Conservation (phyloP, 2,113 vertebrate species). For the Gambusia holbrooki region DNA sequence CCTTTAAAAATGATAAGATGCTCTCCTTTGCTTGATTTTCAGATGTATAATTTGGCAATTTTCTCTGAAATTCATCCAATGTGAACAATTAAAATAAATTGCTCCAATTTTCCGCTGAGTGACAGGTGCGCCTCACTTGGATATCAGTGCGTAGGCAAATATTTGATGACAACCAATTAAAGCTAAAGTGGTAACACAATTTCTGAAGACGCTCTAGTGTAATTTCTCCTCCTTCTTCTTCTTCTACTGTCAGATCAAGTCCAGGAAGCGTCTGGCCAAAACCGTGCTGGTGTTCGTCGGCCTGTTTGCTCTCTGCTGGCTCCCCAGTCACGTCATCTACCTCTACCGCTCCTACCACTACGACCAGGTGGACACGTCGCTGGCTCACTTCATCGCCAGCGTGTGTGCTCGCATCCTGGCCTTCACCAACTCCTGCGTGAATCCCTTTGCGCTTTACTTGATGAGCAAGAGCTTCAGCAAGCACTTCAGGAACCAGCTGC, state of each 20-base stretch:
- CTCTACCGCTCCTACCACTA: conserved; percentile 96
- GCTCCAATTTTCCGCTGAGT: not conserved
- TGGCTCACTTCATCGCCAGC: conserved; percentile 88
- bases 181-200: not conserved
- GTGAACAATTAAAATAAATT: not conserved
- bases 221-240: conserved; percentile 1
- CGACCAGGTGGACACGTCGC: conserved; percentile 89
- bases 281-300: conserved; percentile 94
- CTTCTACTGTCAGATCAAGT: conserved; percentile 84
- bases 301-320: conserved; percentile 95
- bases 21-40: not conserved
- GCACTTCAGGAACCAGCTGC: conserved; percentile 91
- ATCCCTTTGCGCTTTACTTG: conserved; percentile 94
- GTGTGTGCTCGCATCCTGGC: conserved; percentile 92
- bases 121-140: not conserved
- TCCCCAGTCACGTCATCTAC: conserved; percentile 94
- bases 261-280: conserved; percentile 92
- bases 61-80: not conserved
- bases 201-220: not conserved
- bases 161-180: not conserved
- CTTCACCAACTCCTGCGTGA: conserved; percentile 95
- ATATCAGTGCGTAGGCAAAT: not conserved
- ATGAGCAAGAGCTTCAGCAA: conserved; percentile 96
- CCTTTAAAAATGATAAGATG: too few relatives aligned
- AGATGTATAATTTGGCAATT: not conserved